Percentiles rank a stretch among this genome's conserved stretches.
Conservation (phyloP, 2,797 vertebrate species). For the Potorous gilbertii region DNA sequence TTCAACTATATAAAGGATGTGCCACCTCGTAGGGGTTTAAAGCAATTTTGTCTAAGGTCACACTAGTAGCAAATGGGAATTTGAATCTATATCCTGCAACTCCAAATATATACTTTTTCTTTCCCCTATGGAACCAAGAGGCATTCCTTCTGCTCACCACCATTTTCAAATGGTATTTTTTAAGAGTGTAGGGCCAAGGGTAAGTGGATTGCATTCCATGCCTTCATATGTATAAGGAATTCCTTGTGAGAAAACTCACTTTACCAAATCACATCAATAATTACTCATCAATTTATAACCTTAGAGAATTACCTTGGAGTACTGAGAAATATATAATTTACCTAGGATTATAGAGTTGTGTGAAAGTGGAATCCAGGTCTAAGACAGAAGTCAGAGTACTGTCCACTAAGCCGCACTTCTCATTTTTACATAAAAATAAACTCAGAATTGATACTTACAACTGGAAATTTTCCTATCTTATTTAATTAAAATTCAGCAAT, state of each 20-base stretch:
- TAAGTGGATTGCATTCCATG: not conserved
- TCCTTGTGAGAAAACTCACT: not conserved
- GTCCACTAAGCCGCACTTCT: not conserved
- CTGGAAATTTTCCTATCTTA: not conserved
- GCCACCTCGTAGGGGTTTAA: not conserved
- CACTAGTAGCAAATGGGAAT: not conserved
- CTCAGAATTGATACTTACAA: constrained; percentile 36
- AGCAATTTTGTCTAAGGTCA: not conserved
- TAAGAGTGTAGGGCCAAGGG: not conserved
- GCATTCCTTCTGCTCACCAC: not conserved
- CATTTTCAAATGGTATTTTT: not conserved
- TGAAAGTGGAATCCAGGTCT: not conserved
- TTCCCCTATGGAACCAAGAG: not conserved
- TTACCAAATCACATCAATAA: not conserved
- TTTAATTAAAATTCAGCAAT: not conserved
- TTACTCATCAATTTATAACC: not conserved
- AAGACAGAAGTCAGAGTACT: not conserved
- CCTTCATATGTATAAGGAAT: not conserved
- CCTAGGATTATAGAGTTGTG: not conserved
- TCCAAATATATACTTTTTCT: not conserved
- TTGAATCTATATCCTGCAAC: not conserved
- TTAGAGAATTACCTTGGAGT: not conserved
- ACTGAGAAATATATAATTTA: not conserved
- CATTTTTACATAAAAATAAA: constrained; percentile 1
- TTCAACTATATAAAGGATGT: not conserved